Evolutionary conservation across 53 echinoderm and acorn worm species (phyloP).

Genomic region (Actinopyga echinites): DNA sequence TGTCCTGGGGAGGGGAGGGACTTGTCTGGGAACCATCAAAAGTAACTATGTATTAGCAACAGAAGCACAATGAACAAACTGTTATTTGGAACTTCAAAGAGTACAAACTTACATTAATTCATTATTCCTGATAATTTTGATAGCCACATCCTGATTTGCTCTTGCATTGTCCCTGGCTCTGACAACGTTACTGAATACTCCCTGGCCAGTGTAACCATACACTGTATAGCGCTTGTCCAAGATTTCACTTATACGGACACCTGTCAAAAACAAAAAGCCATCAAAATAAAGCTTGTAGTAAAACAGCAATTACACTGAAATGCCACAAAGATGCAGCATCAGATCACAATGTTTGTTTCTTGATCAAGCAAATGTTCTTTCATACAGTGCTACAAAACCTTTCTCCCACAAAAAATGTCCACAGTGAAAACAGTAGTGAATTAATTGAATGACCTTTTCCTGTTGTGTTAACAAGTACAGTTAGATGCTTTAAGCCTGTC

Average conservation of each 20-base stretch:
- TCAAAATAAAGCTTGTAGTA: not conserved
- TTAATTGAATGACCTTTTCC: no score
- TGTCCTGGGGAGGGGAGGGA: no score
- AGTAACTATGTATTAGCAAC: no score
- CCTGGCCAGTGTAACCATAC: constrained; percentile 97
- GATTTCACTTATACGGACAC: constrained; percentile 81
- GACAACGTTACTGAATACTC: constrained; percentile 98
- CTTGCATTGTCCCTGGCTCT: constrained; percentile 85
- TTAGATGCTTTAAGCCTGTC: no score
- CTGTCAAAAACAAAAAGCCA: constrained; percentile 39
- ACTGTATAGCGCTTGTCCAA: constrained; percentile 93
- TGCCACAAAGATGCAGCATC: no score
- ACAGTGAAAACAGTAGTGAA: no score
- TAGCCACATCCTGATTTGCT: constrained; percentile 89
- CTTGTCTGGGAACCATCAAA: no score
- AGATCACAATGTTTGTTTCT: not conserved
- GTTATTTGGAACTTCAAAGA: no score
- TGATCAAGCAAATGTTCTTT: no score
- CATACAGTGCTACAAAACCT: not conserved
- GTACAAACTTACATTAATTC: constrained; percentile 84
- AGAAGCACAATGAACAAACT: no score
- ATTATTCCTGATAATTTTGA: constrained; percentile 98
- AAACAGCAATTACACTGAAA: not conserved
- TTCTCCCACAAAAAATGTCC: not conserved
- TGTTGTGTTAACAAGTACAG: no score